Conservation (phyloP, 2,888 invertebrate genomes). For the Pyrrhia umbra region DNA sequence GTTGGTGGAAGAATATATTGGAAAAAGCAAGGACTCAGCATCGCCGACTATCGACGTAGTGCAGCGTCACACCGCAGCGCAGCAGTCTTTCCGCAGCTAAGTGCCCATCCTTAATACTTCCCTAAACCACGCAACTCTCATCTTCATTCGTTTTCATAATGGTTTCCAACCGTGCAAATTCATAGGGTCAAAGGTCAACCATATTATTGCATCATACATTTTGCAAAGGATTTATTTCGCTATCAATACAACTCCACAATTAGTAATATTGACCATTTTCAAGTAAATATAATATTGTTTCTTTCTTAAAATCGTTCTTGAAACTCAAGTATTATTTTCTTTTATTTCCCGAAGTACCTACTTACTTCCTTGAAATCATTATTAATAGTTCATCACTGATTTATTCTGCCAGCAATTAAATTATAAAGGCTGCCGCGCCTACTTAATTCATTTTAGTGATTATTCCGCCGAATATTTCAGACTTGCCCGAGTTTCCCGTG, state of each 20-base stretch:
- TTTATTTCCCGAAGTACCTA: background rate
- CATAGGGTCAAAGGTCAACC: background rate
- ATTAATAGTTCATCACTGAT: background rate
- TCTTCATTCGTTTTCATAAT: slow-evolving; percentile 1
- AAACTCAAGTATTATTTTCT: no score
- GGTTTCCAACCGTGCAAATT: background rate
- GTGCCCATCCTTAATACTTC: slow-evolving; percentile 1
- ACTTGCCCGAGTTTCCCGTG: background rate
- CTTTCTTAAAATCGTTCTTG: no score
- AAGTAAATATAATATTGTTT: no score
- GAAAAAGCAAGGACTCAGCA: background rate
- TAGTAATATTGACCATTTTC: no score
- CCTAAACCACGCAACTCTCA: background rate
- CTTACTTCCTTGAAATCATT: background rate
- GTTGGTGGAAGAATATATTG: background rate
- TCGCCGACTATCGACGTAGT: background rate
- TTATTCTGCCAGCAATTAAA: background rate
- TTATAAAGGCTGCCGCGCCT: background rate
- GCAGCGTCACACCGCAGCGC: background rate
- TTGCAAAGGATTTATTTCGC: background rate
- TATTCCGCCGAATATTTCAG: slow-evolving; percentile 14
- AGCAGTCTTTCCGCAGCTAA: slow-evolving; percentile 4
- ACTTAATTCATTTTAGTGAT: slow-evolving; percentile 5
- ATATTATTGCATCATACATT: slow-evolving; percentile 3
- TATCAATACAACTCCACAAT: no score